phyloP scores from a whole-genome alignment of 2,797 vertebrate species.

The Hemitrygon akajei region DNA sequence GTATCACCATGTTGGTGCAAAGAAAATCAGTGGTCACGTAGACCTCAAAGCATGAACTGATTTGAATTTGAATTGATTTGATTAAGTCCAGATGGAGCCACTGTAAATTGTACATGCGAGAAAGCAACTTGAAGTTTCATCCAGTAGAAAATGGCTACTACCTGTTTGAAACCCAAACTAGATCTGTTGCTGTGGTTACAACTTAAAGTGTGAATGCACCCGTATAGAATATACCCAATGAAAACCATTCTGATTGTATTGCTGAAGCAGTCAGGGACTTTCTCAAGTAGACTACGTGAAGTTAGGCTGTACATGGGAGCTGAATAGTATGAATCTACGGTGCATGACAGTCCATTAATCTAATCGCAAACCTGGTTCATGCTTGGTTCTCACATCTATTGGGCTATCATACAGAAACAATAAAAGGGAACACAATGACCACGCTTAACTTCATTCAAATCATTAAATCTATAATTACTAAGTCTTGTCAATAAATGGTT shows the following conservation, averaged over 20 bases:
- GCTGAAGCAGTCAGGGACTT: neutral
- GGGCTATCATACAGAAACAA: neutral
- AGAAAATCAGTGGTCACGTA: neutral
- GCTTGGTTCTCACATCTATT: neutral
- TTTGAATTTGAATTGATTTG: too few species aligned
- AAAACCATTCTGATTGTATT: neutral
- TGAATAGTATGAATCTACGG: neutral
- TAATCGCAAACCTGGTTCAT: neutral
- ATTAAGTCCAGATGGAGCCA: neutral
- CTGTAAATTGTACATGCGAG: neutral
- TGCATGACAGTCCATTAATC: too few species aligned
- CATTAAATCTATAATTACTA: neutral
- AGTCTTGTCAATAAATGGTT: neutral
- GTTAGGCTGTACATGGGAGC: neutral
- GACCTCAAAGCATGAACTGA: neutral
- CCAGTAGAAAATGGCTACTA: neutral
- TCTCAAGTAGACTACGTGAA: neutral
- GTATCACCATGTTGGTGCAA: neutral
- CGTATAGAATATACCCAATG: neutral
- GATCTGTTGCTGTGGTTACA: neutral
- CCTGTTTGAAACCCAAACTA: neutral
- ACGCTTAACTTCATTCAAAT: neutral
- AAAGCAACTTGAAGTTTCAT: neutral
- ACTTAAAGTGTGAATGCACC: neutral
- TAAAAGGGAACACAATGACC: neutral